Percentiles rank a stretch among this genome's conserved stretches.
These are phyloP conservation scores for Microctenopoma steveboyesi DNA, from an alignment of 2,797 vertebrate species.

Conservation along the genomic window DNA sequence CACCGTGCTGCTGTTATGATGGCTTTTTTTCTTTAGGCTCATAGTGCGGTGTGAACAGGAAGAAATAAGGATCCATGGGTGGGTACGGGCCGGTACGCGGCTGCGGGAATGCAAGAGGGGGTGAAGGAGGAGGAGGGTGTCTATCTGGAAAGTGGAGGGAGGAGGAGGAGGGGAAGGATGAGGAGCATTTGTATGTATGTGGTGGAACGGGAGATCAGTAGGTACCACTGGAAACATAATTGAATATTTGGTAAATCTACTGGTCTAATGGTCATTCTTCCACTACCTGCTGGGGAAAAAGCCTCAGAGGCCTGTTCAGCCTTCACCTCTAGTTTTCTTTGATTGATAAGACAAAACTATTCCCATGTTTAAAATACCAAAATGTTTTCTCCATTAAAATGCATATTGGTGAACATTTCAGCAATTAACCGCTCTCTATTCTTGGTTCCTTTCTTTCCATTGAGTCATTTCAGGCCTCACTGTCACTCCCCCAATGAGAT, in stretches of 20 bases:
- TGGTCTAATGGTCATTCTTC: background rate
- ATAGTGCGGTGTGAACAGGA: slow-evolving; percentile 40
- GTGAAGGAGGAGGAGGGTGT: slow-evolving; percentile 24
- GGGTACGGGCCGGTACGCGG: slow-evolving; percentile 46
- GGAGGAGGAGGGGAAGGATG: slow-evolving; percentile 8
- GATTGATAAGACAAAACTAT: slow-evolving; percentile 15
- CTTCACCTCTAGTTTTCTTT: slow-evolving; percentile 10
- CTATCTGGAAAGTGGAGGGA: slow-evolving; percentile 4
- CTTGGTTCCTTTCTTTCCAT: background rate
- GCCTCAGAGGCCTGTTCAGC: background rate
- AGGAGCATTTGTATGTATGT: slow-evolving; percentile 10
- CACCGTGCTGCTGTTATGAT: slow-evolving; percentile 29
- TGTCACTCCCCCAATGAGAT: slow-evolving; percentile 8
- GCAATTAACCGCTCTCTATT: background rate
- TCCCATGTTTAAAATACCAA: background rate
- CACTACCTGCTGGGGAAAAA: slow-evolving; percentile 6
- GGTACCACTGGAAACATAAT: slow-evolving; percentile 14
- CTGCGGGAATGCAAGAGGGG: slow-evolving; percentile 52
- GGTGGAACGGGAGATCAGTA: slow-evolving; percentile 27
- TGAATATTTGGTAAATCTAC: slow-evolving; percentile 30
- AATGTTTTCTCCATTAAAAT: slow-evolving; percentile 7
- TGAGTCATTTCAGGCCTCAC: background rate
- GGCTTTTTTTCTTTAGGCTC: slow-evolving; percentile 14
- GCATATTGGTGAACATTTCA: background rate
- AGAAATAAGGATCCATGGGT: slow-evolving; percentile 50